Evolutionary conservation across 2,888 invertebrate species (phyloP), one percentile per base, ranked within the genome.

Genomic region (Drosophila formosana): DNA sequence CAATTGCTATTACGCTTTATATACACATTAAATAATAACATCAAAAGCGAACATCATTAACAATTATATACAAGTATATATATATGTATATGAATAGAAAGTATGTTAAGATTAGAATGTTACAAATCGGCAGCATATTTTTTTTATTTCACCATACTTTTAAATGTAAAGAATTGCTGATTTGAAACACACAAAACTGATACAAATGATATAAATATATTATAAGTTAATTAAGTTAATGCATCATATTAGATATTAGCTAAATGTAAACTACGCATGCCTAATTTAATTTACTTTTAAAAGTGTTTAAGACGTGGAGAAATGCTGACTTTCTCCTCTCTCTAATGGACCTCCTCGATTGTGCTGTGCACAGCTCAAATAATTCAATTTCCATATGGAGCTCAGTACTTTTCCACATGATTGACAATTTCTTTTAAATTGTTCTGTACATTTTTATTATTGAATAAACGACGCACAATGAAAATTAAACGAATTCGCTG

Each of bases 1-100:
- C 89, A 84, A 84, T 89, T 88, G 80, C 88, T 85, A 83, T 68
- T 85, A 88, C 83, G 88, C 89, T 84, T 88, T 66, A 83, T 87
- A 78, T 78, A 81, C 73, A 77, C 61, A 72, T 66, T 41, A 65
- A 58, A 51, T 66, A 64, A 66, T 55, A 43, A 18, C 39, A 55
- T 46, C n/a, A 49, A 25, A 80, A 56, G 18, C 18, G 18, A 71
- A 37, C 50, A 37, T 71, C 18, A 62, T 47, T 23, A 39, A 62
- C 61, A 49, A 45, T 49, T 53, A 58, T 49, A 49, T 67, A 71
- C 43, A 60, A 46, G 18, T 66, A 63, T 60, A 64, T 18, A 18
- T n/a, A n/a, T n/a, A 18, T 18, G 1, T 18, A 18, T 30, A 58
- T 18, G 55, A 25, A 41, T 23, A 58, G 3, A 37, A 43, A 30